Evolutionary conservation across 2,888 invertebrate genomes (phyloP), one percentile per base, ranked within the genome.

Genomic region (Oxyteleia sp.): DNA sequence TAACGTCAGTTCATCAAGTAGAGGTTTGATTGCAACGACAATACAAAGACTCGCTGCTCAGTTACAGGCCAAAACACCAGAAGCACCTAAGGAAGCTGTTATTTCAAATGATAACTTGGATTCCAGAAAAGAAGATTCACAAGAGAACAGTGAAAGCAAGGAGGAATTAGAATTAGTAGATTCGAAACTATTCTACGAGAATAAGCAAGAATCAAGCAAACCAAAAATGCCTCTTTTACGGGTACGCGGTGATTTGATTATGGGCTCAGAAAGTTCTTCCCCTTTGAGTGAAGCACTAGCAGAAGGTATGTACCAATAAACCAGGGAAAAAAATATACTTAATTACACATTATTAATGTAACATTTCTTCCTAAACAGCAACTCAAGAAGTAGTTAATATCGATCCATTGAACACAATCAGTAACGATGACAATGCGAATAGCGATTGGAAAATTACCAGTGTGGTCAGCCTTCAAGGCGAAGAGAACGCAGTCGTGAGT

Each of bases 31-130:
- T 91, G 85, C 92, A 72, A 92, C 91, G 16, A 93, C 93, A 1
- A 93, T 93, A 49, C 93, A 93, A 45, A 89, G 93, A 59, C 87
- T 94, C 0, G 92, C 92, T 0, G 93, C 93, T 4, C 92, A 93
- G 16, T 80, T 93, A 10, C 89, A 92, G 82, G 88, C 88, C 49
- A 91, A 92, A 51, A 79, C 84, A 23, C 64, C 85, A 2, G 82
- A 85, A 10, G 43, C 41, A 2, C 7, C 47, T 13, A 55, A 51
- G 18, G 78, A 81, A 41, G 64, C 10, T 66, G 51, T 38, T n/a
- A 5, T 2, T 10, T 2, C 38, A 15, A 47, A 29, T 29, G 26
- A 8, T 26, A 26, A 26, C 26, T 26, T 26, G 26, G 5, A 4
- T 26, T 26, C 5, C 51, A 53, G 11, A 26, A n/a, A 57, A 26